A percentile compares a stretch with the other conserved stretches of the same genome.
Evolutionary conservation across 1,140 invertebrate genomes (phyloP).

Genomic region (Aphidius ervi): DNA sequence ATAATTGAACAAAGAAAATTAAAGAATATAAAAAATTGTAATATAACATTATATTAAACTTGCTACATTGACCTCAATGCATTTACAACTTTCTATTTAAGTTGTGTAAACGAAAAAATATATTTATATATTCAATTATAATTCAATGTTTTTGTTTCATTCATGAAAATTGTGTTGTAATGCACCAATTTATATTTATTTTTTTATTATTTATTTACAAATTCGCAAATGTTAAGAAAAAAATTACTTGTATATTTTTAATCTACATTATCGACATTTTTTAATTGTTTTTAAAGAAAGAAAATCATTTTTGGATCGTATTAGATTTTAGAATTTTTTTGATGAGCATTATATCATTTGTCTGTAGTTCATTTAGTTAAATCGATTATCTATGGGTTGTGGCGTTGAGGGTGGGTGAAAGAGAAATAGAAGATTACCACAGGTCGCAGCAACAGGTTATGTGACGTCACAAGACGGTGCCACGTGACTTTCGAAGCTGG

Average conservation of each 20-base stretch:
- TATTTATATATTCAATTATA: background rate
- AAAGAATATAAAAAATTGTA: constrained; percentile 16
- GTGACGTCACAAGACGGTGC: constrained; percentile 37
- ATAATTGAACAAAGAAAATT: constrained; percentile 9
- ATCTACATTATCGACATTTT: too few relatives aligned
- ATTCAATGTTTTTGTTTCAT: constrained; percentile 13
- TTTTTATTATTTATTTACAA: background rate
- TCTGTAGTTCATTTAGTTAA: too few relatives aligned
- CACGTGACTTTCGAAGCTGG: constrained; percentile 29
- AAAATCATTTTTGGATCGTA: too few relatives aligned
- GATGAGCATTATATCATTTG: too few relatives aligned
- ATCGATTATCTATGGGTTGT: too few relatives aligned
- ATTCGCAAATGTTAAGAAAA: too few relatives aligned
- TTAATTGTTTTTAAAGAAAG: too few relatives aligned
- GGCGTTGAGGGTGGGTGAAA: background rate
- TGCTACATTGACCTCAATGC: constrained; percentile 21
- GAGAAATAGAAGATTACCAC: constrained; percentile 18
- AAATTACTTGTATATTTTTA: too few relatives aligned
- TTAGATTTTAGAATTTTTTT: too few relatives aligned
- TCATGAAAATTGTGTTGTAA: constrained; percentile 14
- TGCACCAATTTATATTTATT: background rate
- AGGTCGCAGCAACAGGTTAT: constrained; percentile 42
- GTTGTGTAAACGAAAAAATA: constrained; percentile 8
- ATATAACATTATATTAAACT: constrained; percentile 7
- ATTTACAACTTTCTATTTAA: background rate